These are phyloP conservation scores for Dioctria rufipes DNA, from an alignment of 2,888 invertebrate genomes.

Conservation along the genomic window DNA sequence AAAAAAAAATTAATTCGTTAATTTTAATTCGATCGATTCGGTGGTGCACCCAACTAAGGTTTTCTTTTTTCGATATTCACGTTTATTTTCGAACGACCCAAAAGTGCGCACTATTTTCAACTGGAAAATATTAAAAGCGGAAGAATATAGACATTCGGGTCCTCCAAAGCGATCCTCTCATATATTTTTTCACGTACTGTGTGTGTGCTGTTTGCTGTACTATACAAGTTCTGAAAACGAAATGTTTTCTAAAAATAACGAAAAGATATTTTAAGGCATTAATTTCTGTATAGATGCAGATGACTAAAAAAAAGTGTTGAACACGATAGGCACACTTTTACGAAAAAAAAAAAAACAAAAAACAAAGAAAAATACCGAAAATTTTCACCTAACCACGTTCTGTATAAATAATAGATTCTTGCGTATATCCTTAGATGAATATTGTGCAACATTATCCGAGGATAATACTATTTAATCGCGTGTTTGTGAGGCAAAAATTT, in stretches of 20 bases:
- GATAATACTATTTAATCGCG: too few relatives aligned
- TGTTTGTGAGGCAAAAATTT: too few relatives aligned
- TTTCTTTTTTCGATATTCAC: neutral
- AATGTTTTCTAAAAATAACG: slow-evolving; percentile 54
- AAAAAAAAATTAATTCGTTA: slow-evolving; percentile 1
- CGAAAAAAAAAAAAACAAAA: slow-evolving; percentile 30
- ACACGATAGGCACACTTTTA: slow-evolving; percentile 19
- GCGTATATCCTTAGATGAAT: too few relatives aligned
- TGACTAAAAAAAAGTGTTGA: slow-evolving; percentile 35
- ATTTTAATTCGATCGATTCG: slow-evolving; percentile 1
- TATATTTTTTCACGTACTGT: neutral
- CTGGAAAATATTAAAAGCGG: slow-evolving; percentile 40
- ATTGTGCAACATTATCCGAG: too few relatives aligned
- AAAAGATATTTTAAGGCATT: slow-evolving; percentile 53
- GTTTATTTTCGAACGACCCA: slow-evolving; percentile 41
- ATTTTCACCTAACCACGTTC: too few relatives aligned
- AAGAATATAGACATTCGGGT: slow-evolving; percentile 29
- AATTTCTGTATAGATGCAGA: slow-evolving; percentile 49
- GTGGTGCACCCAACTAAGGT: neutral
- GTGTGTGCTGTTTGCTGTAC: slow-evolving; percentile 18
- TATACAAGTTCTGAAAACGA: slow-evolving; percentile 31
- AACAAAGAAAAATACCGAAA: too few relatives aligned
- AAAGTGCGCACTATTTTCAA: slow-evolving; percentile 28
- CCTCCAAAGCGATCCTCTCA: neutral
- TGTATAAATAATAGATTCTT: too few relatives aligned